Base-by-base conservation (phyloP, 2,113 vertebrate species). In the Microcebus jonahi region DNA sequence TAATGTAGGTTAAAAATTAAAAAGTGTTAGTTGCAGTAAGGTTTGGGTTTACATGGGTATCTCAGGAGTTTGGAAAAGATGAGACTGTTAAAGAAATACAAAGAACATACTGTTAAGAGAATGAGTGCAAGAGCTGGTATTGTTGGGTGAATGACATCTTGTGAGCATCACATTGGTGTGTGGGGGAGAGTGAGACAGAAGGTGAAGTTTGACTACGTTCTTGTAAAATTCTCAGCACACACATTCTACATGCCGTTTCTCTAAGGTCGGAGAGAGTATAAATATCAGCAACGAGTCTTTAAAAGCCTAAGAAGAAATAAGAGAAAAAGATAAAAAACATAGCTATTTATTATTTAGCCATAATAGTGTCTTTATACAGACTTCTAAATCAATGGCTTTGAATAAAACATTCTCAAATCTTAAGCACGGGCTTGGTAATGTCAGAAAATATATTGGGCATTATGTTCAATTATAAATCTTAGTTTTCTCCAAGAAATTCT, bases 401-500 rank as follows among this genome's bases (percentile, higher is more conserved):
- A 59, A 17, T 55, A 50, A 93, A 96, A 89, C 48, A 36, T 15
- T 34, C 25, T 11, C 12, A 29, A 59, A 70, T 67, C 4, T 87
- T 90, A 63, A 75, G 5, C 48, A 73, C n/a, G 39, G 45, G 53
- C 68, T 90, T 95, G 57, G 25, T 61, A 87, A 71, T 1, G 0
- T 27, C 53, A 42, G 36, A 29, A 90, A 85, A 83, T 86, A 12
- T 39, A 93, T 18, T 31, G 17, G 42, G 34, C 29, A 6, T 96
- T 90, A 42, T 45, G 6, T 94, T 86, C 68, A 59, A 67, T 12
- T 34, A 9, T 34, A 85, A 89, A 77, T 57, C n/a, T 93, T 48
- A 65, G 50, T 45, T 92, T 97, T 95, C n/a, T 65, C 77, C 63
- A 81, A 75, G 79, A 95, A 91, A 75, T 23, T 84, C 80, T 95